Conservation (phyloP, 2,113 vertebrate species). For the Artemisiospiza belli region DNA sequence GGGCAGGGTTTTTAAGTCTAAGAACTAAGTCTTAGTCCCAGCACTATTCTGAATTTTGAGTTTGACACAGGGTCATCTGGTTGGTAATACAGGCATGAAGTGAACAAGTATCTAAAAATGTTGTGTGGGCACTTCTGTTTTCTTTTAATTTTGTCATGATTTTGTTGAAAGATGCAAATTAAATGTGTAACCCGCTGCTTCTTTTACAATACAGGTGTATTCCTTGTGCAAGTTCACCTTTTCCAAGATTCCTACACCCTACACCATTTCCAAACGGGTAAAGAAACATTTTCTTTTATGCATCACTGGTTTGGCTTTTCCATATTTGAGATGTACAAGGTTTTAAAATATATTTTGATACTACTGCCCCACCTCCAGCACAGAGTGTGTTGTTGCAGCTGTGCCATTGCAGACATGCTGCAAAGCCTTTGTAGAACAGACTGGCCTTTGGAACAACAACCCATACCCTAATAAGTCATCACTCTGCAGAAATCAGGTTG, state of each 20-base stretch:
- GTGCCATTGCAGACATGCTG: background rate
- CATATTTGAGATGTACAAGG: background rate
- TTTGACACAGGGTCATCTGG: background rate
- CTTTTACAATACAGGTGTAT: slow-evolving; percentile 83
- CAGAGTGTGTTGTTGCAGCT: background rate
- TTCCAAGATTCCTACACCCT: slow-evolving; percentile 94
- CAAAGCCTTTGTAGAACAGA: background rate
- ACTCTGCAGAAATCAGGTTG: background rate
- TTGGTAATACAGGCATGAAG: accelerated
- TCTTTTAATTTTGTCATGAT: background rate
- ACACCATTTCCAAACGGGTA: slow-evolving; percentile 91
- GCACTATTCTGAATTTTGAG: background rate
- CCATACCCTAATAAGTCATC: background rate
- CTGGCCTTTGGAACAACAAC: background rate
- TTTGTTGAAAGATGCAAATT: background rate
- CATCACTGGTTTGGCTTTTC: background rate
- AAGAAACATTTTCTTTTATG: background rate
- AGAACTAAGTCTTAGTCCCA: background rate
- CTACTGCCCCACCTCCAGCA: background rate
- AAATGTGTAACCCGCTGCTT: background rate
- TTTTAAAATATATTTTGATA: background rate
- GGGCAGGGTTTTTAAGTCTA: background rate
- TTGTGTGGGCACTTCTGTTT: background rate
- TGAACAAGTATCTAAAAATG: background rate
- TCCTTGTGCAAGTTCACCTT: slow-evolving; percentile 93